These are phyloP conservation scores for Alectoris magna DNA, from an alignment of 2,797 vertebrate species.

Conservation along the genomic window DNA sequence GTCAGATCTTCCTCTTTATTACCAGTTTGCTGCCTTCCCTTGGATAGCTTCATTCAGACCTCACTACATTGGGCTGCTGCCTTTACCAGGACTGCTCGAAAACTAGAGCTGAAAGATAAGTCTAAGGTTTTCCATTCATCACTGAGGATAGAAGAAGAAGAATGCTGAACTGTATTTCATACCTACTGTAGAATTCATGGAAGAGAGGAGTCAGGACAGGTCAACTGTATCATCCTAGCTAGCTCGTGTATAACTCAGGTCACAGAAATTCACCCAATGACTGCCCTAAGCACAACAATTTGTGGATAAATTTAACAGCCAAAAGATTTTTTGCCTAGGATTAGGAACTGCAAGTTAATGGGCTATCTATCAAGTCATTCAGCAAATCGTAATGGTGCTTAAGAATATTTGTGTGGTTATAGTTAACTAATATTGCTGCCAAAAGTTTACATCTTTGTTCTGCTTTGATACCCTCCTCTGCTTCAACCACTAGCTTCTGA, in stretches of 20 bases:
- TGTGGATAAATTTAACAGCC: slow-evolving; percentile 30
- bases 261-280: slow-evolving; percentile 34
- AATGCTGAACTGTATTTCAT: neutral
- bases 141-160: neutral
- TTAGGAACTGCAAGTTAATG: slow-evolving; percentile 22
- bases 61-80: neutral
- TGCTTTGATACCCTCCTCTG: slow-evolving; percentile 13
- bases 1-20: neutral
- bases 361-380: slow-evolving; percentile 19
- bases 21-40: neutral
- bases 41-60: accelerated
- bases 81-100: neutral
- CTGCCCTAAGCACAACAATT: slow-evolving; percentile 24
- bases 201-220: neutral
- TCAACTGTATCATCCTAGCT: neutral
- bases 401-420: neutral
- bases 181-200: neutral
- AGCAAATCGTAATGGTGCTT: slow-evolving; percentile 28
- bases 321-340: slow-evolving; percentile 15
- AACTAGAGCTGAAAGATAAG: neutral
- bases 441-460: neutral
- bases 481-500: neutral
- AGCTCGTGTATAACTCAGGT: neutral
- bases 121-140: neutral
- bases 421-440: slow-evolving; percentile 25